Conservation (phyloP, 2,113 vertebrate species). For the Spermophilus dauricus region DNA sequence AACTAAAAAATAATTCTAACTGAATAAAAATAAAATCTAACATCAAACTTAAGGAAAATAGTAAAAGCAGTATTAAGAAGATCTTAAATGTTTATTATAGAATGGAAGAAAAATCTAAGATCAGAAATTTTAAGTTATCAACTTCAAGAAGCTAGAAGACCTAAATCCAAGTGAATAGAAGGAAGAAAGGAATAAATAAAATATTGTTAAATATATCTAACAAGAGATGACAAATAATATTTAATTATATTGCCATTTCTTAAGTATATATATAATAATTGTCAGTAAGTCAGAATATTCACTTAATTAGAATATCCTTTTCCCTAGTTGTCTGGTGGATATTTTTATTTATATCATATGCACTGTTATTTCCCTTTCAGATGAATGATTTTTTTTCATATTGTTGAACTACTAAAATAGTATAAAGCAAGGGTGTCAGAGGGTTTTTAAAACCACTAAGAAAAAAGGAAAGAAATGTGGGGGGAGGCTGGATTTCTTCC, state of each 20-base stretch:
- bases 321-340: not conserved
- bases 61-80: not conserved
- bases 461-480: not conserved
- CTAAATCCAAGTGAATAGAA: not conserved
- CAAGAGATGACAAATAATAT: no score
- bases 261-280: not conserved
- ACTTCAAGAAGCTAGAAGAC: not conserved
- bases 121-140: not conserved
- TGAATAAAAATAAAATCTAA: not conserved
- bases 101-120: not conserved
- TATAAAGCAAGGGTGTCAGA: not conserved
- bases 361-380: not conserved
- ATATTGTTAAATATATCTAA: not conserved
- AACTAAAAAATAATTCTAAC: not conserved
- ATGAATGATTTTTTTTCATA: constrained; percentile 38
- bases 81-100: not conserved
- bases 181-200: not conserved
- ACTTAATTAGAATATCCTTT: constrained; percentile 13
- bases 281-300: not conserved
- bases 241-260: constrained; percentile 31
- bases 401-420: constrained; percentile 1
- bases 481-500: no score
- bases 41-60: not conserved
- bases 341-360: not conserved
- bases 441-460: not conserved